Conservation (phyloP, 2,888 invertebrate genomes). For the Eupeodes luniger region DNA sequence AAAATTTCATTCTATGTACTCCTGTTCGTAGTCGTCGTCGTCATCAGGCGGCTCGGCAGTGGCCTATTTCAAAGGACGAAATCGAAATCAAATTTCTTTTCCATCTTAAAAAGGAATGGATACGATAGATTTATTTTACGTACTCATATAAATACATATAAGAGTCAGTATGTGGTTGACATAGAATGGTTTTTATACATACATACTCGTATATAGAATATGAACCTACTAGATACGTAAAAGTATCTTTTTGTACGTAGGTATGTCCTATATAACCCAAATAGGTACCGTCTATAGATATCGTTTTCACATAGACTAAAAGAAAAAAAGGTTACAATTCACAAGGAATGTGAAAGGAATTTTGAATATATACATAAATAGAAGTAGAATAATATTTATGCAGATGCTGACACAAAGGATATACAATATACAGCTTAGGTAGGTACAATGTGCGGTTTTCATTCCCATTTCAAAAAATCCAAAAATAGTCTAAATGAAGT, state of each 20-base stretch:
- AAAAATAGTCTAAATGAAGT: neutral
- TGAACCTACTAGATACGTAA: too few species aligned
- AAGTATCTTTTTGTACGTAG: too few species aligned
- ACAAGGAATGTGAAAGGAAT: neutral
- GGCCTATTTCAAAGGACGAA: neutral
- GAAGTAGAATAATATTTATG: neutral
- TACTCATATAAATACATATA: neutral
- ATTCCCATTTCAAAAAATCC: neutral
- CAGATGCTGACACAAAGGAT: neutral
- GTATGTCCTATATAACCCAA: too few species aligned
- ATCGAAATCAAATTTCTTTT: constrained; percentile 1
- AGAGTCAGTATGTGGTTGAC: too few species aligned
- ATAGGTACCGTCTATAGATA: too few species aligned
- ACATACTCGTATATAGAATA: too few species aligned
- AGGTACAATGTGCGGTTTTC: neutral
- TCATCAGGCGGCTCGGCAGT: too few species aligned
- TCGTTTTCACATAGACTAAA: too few species aligned
- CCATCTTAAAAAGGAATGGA: neutral
- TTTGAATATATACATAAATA: neutral
- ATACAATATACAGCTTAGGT: too few species aligned
- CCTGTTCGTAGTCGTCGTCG: too few species aligned
- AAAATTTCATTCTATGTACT: constrained; percentile 4
- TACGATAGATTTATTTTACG: neutral
- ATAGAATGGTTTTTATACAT: neutral
- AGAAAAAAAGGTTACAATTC: too few species aligned